Percentiles rank a stretch among this genome's conserved stretches.
phyloP scores from a whole-genome alignment of 2,113 vertebrate species.

The Trichechus manatus region DNA sequence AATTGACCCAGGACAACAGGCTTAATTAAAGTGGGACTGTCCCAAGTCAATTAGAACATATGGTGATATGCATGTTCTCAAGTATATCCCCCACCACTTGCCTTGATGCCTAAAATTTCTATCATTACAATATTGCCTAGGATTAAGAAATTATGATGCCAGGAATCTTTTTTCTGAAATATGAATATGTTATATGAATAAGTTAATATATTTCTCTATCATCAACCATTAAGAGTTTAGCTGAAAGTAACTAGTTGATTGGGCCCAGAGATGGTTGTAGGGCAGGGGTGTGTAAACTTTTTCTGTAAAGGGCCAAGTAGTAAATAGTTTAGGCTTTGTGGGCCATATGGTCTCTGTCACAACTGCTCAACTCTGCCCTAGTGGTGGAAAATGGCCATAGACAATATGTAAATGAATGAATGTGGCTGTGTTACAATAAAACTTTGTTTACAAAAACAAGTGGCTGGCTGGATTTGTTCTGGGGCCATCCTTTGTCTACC shows the following conservation, averaged over 20 bases:
- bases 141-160: neutral
- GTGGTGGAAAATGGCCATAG: neutral
- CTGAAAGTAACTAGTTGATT: neutral
- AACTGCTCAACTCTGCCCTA: neutral
- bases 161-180: constrained; percentile 8
- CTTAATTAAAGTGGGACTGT: neutral
- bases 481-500: neutral
- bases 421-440: neutral
- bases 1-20: neutral
- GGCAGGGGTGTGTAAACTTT: neutral
- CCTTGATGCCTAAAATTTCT: constrained; percentile 30
- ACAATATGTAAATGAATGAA: neutral
- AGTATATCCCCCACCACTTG: neutral
- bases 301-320: neutral
- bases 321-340: neutral
- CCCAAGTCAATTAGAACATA: neutral
- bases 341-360: neutral
- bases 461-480: neutral
- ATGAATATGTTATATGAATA: neutral
- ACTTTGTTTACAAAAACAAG: constrained; percentile 26
- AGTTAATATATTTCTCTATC: neutral
- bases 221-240: neutral
- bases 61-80: neutral
- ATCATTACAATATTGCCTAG: neutral
- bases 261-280: neutral